Base-by-base conservation (phyloP, 1,140 invertebrate genomes). In the Bombus terrestris region DNA sequence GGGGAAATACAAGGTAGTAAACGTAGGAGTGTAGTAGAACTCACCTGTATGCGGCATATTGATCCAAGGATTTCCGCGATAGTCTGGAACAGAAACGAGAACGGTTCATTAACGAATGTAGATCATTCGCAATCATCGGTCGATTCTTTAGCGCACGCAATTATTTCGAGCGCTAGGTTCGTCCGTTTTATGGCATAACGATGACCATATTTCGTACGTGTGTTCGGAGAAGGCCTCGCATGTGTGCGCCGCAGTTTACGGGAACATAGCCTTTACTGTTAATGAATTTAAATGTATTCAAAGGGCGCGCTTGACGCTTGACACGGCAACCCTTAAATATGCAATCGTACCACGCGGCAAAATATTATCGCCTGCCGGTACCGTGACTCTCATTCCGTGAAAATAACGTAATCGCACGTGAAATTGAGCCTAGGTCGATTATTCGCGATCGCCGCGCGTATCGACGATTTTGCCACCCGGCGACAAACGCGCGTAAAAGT, bases 271-370 rank as follows among this genome's bases (percentile, higher is more conserved):
- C 88, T 89, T 87, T 86, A 81, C 79, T 86, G 83, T 83, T 94
- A 94, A 94, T 94, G 92, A 94, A 94, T 94, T 94, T 94, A 94
- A 94, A 94, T 94, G 90, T 94, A 94, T 94, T 94, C 93, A 94
- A 93, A 93, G 93, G 93, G 93, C 92, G 93, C 91, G 92, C 92
- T 92, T 94, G 92, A 92, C 91, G 93, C 92, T 93, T 92, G 93
- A 94, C 93, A 93, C 92, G 93, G 92, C 93, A 92, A 92, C 93
- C 93, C 93, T 94, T 94, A 94, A 94, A 93, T 93, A 93, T 94
- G 92, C 93, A 93, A 93, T 87, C 80, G 85, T 89, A 91, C 89
- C 92, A 91, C 91, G 89, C 91, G 90, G 90, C 88, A 86, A 93
- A 91, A 90, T 93, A 92, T 92, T 91, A 89, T 89, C 81, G 88